Evolutionary conservation across 1,140 invertebrate genomes (phyloP).

Genomic region (Ceratina japonica): DNA sequence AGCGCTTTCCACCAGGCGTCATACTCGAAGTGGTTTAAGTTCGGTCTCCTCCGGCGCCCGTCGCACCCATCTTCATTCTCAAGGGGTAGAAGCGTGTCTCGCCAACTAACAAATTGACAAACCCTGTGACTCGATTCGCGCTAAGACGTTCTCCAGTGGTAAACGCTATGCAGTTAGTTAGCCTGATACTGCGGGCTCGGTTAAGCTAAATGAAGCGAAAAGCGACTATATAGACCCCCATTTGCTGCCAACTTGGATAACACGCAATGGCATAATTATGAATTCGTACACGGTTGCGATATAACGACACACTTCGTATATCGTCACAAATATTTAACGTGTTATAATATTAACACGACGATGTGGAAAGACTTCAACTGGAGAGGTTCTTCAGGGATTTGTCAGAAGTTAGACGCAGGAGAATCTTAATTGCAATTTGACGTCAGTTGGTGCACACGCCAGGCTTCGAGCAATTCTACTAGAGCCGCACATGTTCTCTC

Average conservation of each 20-base stretch:
- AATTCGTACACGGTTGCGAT: not conserved
- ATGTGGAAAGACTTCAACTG: no score
- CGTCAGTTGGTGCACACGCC: slow-evolving; percentile 14
- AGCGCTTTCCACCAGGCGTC: not conserved
- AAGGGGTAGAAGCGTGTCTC: not conserved
- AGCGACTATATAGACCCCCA: not conserved
- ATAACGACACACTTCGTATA: not conserved
- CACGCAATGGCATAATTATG: not conserved
- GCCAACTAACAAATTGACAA: slow-evolving; percentile 18
- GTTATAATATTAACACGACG: no score
- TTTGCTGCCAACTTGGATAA: not conserved
- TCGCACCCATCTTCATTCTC: not conserved
- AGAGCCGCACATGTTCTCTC: no score
- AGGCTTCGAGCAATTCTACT: not conserved
- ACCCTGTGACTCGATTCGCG: not conserved
- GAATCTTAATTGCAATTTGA: slow-evolving; percentile 3
- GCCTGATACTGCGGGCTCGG: slow-evolving; percentile 2
- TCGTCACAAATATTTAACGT: not conserved
- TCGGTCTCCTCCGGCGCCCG: not conserved
- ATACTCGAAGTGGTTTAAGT: slow-evolving; percentile 4
- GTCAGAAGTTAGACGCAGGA: not conserved
- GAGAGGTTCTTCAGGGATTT: not conserved
- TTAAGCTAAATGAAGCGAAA: not conserved
- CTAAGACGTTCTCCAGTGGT: not conserved
- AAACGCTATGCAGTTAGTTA: not conserved